Base-by-base conservation (phyloP, 2,797 vertebrate species). In the Dendrocincla fuliginosa region DNA sequence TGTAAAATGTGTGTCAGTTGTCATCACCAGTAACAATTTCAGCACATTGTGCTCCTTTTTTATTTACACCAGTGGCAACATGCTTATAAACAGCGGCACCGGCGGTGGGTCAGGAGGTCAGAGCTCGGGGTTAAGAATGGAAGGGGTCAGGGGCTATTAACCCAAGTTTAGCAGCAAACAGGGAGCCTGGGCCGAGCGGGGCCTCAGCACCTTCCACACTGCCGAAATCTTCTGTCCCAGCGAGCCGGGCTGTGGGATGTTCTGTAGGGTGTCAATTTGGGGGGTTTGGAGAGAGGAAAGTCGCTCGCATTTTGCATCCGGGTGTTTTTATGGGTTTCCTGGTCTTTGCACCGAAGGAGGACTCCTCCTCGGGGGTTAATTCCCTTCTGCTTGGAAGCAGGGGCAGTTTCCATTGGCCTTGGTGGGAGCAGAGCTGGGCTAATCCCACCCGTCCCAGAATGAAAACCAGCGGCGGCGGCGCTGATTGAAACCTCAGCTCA, bases 1-100 rank as follows among this genome's bases (percentile, higher is more conserved):
- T 92, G 96, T 97, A 95, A 97, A 97, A 97, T 97, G 88, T 35
- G 70, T 98, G 97, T 97, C 97, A 89, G 95, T 99, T 99, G 98
- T 99, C 98, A 98, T 99, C 98, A 98, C 98, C 97, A 97, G 97
- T 98, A 98, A 98, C 98, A 98, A 98, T 99, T 99, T 99, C 98
- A 98, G 98, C 98, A 98, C 98, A 56, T 97, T 98, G 98, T 98
- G 97, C 98, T 97, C 97, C 95, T 97, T 97, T 96, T 98, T 98
- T 98, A 97, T 98, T 98, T 98, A 97, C 97, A 97, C 97, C 97
- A 70, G 95, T 97, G 97, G 98, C 97, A 98, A 92, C 95, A 93
- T 92, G 98, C 97, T 97, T 97, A 96, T 98, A 98, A 98, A 97
- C 96, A 97, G 90, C 93, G 82, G 97, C 96, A 96, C 97, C 97